Base-by-base conservation (phyloP, 2,888 invertebrate genomes). In the Disparrhopalites patrizii region DNA sequence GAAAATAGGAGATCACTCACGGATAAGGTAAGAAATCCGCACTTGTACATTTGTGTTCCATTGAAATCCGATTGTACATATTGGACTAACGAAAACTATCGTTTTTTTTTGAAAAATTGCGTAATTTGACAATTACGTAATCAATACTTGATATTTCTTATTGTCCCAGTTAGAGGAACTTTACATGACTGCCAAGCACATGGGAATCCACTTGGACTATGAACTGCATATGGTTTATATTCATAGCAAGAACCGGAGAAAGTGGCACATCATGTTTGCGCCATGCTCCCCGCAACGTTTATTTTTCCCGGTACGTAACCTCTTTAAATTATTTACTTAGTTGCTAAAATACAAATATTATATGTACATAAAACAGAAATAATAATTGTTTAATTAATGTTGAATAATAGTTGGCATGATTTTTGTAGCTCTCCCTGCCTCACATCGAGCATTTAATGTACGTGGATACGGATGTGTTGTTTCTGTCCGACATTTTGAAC, bases 391-490 rank as follows among this genome's bases (percentile, higher is more conserved):
- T n/a, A n/a, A n/a, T n/a, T n/a, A n/a, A n/a, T n/a, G n/a, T n/a
- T n/a, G n/a, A n/a, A n/a, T n/a, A n/a, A n/a, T n/a, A n/a, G n/a
- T n/a, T n/a, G n/a, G n/a, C n/a, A n/a, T 65, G 70, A 72, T 72
- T 74, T 68, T 83, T 85, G 57, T 81, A 93, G 93, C 85, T 86
- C 67, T 79, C 94, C 51, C 79, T 94, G 69, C 83, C 84, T 30
- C 85, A 91, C 69, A 85, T 91, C 38, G 94, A 95, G 79, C 85
- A 92, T 0, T 82, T 96, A 77, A 82, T 97, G 52, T 97, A 97
- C 78, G 87, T 96, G 55, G 96, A 97, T 76, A 94, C 93, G 0
- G 97, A 97, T 76, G 89, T 91, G 1, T 77, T 96, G 68, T 94
- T 97, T 78, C 79, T 96, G 65, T 87, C 90, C 0, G 89, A 93